Conservation (phyloP, 2,888 invertebrate genomes). For the Antheraea assamensis region DNA sequence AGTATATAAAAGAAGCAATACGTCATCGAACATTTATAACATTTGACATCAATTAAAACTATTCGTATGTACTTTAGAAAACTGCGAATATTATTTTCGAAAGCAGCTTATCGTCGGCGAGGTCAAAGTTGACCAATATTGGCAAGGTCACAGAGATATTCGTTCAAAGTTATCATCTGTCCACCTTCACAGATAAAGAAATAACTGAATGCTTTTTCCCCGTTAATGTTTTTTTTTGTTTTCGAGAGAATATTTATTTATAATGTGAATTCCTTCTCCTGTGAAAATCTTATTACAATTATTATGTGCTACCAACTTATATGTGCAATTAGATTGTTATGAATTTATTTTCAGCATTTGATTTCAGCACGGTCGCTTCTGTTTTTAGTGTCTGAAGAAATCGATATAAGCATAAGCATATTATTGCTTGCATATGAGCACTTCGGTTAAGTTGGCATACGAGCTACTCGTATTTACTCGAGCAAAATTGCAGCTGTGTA, state of each 20-base stretch:
- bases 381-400: no score
- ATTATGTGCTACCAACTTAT: no score
- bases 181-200: background rate
- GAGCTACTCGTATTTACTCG: no score
- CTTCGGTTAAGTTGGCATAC: no score
- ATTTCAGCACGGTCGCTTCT: no score
- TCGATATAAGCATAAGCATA: background rate
- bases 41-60: background rate
- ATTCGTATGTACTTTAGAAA: background rate
- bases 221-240: no score
- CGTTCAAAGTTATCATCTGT: slow-evolving; percentile 26
- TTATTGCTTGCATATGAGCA: background rate
- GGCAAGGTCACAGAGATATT: slow-evolving; percentile 42
- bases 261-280: background rate
- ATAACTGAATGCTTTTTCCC: background rate
- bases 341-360: no score
- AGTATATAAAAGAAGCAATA: no score
- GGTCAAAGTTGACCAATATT: slow-evolving; percentile 48
- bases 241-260: background rate
- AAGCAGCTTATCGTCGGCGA: slow-evolving; percentile 40
- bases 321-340: no score
- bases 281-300: no score
- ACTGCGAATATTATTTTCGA: slow-evolving; percentile 28
- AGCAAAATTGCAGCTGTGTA: no score
- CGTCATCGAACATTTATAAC: background rate